Evolutionary conservation across 2,797 vertebrate species (phyloP).

Genomic region (Vultur gryphus): DNA sequence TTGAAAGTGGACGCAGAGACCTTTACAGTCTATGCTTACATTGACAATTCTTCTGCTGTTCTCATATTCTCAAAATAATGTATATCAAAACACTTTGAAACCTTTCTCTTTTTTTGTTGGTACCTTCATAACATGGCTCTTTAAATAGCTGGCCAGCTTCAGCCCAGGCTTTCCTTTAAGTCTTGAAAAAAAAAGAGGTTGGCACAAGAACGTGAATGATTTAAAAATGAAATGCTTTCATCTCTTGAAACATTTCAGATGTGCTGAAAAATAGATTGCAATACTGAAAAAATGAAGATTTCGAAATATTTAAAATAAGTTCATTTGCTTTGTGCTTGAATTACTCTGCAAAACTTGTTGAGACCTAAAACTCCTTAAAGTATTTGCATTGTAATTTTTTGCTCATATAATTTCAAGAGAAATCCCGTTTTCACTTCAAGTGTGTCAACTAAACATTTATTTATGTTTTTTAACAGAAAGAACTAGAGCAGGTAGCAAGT

Average conservation of each 20-base stretch:
- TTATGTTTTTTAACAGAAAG: neutral
- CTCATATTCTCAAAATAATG: neutral
- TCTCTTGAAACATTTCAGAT: conserved; percentile 9
- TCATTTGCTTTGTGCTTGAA: neutral
- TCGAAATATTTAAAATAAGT: neutral
- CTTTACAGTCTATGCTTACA: neutral
- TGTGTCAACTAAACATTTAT: neutral
- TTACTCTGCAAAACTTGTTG: neutral
- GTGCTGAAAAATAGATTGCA: conserved; percentile 23
- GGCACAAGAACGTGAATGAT: neutral
- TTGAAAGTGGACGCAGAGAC: neutral
- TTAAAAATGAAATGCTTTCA: conserved; percentile 10
- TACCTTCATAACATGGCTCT: neutral
- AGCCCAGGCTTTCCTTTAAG: neutral
- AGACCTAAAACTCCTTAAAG: neutral
- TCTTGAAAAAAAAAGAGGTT: neutral
- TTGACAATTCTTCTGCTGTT: neutral
- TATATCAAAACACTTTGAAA: conserved; percentile 22
- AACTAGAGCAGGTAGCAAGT: neutral
- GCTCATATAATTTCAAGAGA: neutral
- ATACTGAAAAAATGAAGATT: neutral
- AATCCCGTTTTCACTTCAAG: neutral
- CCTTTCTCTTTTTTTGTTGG: neutral
- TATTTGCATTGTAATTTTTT: neutral
- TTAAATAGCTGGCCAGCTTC: neutral